A percentile compares a stretch with the other conserved stretches of the same genome.
These are phyloP conservation scores for Drosophila pullipes DNA, from an alignment of 2,888 invertebrate genomes.

Conservation along the genomic window DNA sequence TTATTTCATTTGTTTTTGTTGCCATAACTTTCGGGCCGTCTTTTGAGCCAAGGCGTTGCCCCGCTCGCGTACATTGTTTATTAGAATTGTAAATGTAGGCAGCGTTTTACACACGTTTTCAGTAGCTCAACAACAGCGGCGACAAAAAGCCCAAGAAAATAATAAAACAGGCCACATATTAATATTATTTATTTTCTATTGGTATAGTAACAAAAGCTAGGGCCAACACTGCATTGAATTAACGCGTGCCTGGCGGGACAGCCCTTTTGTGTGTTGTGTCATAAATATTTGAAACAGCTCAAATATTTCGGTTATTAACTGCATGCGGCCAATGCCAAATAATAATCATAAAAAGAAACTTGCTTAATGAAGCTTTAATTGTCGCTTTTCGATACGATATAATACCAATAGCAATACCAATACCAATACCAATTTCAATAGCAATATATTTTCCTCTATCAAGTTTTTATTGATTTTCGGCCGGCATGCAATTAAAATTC, in stretches of 20 bases:
- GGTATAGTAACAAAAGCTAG: slow-evolving; percentile 24
- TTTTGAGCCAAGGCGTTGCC: slow-evolving; percentile 59
- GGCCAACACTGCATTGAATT: slow-evolving; percentile 30
- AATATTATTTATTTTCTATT: slow-evolving; percentile 9
- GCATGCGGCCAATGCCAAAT: slow-evolving; percentile 39
- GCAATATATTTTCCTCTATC: background rate
- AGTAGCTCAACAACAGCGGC: slow-evolving; percentile 50
- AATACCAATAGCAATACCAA: background rate
- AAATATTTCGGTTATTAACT: slow-evolving; percentile 54
- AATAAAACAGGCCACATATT: slow-evolving; percentile 6
- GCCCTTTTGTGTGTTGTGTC: slow-evolving; percentile 37
- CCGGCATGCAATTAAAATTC: slow-evolving; percentile 64
- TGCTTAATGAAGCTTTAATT: slow-evolving; percentile 66
- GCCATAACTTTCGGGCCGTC: slow-evolving; percentile 6
- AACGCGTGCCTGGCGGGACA: slow-evolving; percentile 55
- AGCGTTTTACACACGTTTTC: slow-evolving; percentile 70
- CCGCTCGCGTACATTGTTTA: slow-evolving; percentile 47
- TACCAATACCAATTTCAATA: background rate
- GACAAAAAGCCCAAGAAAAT: background rate
- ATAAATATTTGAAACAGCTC: slow-evolving; percentile 54
- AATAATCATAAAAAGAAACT: slow-evolving; percentile 11
- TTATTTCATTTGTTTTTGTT: background rate
- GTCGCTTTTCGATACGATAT: slow-evolving; percentile 36
- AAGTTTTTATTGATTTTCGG: slow-evolving; percentile 36
- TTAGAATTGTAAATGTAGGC: slow-evolving; percentile 66